Evolutionary conservation across 2,888 invertebrate genomes (phyloP), one percentile per base, ranked within the genome.

Genomic region (Cataglyphis livida): DNA sequence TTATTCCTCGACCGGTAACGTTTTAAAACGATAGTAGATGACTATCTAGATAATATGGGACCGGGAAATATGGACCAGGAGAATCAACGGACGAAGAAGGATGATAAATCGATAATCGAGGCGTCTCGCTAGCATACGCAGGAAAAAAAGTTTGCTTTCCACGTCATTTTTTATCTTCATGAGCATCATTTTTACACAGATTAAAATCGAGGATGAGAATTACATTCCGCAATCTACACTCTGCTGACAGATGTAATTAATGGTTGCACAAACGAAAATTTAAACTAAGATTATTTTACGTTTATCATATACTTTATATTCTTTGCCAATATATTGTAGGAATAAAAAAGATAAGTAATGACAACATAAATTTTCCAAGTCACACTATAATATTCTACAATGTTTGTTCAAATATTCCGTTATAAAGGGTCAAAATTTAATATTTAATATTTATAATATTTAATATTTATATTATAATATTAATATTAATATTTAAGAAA

Each of bases 21-120:
- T 78, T 68, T 68, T 68, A 59, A 59, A 78, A 18, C 21, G 78
- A 78, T 38, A 38, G 57, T 41, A 78, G 41, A 76, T 76, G 35
- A 65, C 51, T 70, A 78, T 78, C 73, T 59, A 32, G 18, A 25
- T 78, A 78, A 76, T 76, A 57, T 57, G 71, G n/a, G 44, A 70
- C 32, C 44, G 32, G 59, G 21, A 78, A 44, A 78, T 59, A 78
- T 71, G 59, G 32, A 59, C 73, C 32, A 59, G 32, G 25, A 71
- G 12, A 41, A 68, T 28, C 70, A 41, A 10, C 41, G 32, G 21
- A 68, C 54, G 41, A 70, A 59, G 73, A 78, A 78, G 68, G 3
- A 71, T 84, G 74, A 83, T 75, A 76, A 83, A 83, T 83, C 83
- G 84, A 83, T 83, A 84, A 70, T 62, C 71, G 83, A 68, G 64